Evolutionary conservation across 2,888 invertebrate species (phyloP).

Genomic region (Atrina japonica): DNA sequence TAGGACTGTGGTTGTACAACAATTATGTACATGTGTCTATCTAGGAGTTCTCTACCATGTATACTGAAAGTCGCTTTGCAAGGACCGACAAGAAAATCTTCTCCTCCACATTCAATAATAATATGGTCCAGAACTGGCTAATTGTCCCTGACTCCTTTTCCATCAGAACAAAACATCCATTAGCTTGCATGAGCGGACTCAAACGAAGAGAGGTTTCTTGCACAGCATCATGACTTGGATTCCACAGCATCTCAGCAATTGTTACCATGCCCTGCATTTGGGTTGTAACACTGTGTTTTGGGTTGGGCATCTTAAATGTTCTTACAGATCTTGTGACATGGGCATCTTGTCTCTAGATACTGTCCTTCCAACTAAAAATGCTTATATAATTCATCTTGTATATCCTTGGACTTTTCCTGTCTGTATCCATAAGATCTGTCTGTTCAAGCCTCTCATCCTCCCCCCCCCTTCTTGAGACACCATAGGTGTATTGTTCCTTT

Average conservation of each 20-base stretch:
- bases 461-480: conserved; percentile 1
- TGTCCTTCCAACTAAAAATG: neutral
- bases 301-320: neutral
- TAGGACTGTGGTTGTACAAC: too few species aligned
- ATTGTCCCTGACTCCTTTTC: too few species aligned
- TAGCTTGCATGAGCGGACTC: neutral
- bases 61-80: too few species aligned
- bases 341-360: too few species aligned
- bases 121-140: too few species aligned
- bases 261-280: neutral
- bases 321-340: neutral
- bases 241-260: neutral
- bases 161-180: too few species aligned
- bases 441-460: conserved; percentile 9
- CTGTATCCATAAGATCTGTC: neutral
- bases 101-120: too few species aligned
- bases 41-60: neutral
- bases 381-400: neutral
- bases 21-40: too few species aligned
- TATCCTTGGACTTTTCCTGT: neutral
- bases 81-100: too few species aligned
- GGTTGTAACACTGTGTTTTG: neutral
- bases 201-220: neutral
- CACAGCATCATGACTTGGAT: neutral
- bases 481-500: neutral